A percentile compares a stretch with the other conserved stretches of the same genome.
Conservation (phyloP, 2,113 vertebrate genomes). For the Motacilla tschutschensis region DNA sequence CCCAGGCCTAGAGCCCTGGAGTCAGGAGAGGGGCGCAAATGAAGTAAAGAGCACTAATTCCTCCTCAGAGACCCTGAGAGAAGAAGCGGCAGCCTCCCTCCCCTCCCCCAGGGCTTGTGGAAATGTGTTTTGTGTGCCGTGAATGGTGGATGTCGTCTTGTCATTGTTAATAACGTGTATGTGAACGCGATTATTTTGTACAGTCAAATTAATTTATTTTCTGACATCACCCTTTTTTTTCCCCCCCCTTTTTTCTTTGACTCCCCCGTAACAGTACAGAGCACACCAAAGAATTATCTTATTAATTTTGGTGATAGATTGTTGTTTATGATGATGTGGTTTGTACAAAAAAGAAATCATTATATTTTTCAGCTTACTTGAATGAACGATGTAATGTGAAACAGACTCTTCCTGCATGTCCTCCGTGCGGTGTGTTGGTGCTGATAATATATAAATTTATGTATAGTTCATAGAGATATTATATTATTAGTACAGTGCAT, state of each 20-base stretch:
- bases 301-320: constrained; percentile 90
- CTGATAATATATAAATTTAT: constrained; percentile 53
- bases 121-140: constrained; percentile 88
- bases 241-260: not conserved
- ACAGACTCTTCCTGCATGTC: constrained; percentile 87
- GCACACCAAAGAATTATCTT: constrained; percentile 96
- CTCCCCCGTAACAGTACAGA: constrained; percentile 83
- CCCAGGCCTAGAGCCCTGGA: not conserved
- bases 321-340: constrained; percentile 81
- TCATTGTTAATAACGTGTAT: constrained; percentile 81
- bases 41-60: constrained; percentile 88
- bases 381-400: constrained; percentile 91
- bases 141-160: constrained; percentile 88
- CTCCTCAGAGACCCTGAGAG: constrained; percentile 89
- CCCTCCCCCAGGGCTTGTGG: constrained; percentile 85
- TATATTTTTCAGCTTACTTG: constrained; percentile 88
- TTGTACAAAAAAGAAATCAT: constrained; percentile 72
- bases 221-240: constrained; percentile 71
- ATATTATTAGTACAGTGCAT: constrained; percentile 86
- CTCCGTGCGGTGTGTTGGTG: constrained; percentile 74
- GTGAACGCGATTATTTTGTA: constrained; percentile 90
- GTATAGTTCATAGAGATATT: constrained; percentile 72
- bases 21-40: constrained; percentile 62
- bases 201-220: constrained; percentile 98
- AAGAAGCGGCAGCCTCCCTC: constrained; percentile 74